Percentiles rank a stretch among this genome's conserved stretches.
phyloP scores from a whole-genome alignment of 2,888 invertebrate species.

The Willowsia nigromaculata region DNA sequence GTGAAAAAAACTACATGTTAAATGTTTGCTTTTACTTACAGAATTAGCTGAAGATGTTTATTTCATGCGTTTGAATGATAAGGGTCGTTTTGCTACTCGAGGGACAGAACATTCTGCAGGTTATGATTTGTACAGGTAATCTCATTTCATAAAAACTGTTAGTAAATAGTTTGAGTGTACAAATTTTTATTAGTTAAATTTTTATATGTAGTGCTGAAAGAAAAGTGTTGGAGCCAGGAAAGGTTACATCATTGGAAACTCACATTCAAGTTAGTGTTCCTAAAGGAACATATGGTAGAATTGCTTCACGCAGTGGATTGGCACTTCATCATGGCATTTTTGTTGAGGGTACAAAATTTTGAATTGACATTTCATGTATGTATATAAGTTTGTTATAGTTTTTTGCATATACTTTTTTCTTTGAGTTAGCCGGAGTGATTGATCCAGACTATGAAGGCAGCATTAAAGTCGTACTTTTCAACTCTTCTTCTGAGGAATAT shows the following conservation, averaged over 20 bases:
- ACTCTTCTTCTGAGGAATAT: background rate
- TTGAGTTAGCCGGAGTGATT: background rate
- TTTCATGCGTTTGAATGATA: no score
- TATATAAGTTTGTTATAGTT: background rate
- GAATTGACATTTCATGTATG: background rate
- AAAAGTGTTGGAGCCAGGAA: background rate
- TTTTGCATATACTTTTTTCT: no score
- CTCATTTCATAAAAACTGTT: no score
- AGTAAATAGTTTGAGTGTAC: background rate
- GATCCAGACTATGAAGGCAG: background rate
- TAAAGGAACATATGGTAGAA: background rate
- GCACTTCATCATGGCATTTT: background rate
- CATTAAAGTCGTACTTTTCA: background rate
- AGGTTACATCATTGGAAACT: background rate
- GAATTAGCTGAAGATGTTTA: no score
- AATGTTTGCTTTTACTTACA: no score
- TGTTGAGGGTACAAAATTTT: background rate
- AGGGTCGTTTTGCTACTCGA: no score
- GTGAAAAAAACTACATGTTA: no score
- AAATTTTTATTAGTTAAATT: background rate
- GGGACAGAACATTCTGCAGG: no score
- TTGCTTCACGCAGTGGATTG: background rate
- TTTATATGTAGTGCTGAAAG: background rate
- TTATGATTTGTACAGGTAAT: no score
- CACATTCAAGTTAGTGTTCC: background rate